Conservation (phyloP, 2,888 invertebrate genomes). For the Andrena bicolor region DNA sequence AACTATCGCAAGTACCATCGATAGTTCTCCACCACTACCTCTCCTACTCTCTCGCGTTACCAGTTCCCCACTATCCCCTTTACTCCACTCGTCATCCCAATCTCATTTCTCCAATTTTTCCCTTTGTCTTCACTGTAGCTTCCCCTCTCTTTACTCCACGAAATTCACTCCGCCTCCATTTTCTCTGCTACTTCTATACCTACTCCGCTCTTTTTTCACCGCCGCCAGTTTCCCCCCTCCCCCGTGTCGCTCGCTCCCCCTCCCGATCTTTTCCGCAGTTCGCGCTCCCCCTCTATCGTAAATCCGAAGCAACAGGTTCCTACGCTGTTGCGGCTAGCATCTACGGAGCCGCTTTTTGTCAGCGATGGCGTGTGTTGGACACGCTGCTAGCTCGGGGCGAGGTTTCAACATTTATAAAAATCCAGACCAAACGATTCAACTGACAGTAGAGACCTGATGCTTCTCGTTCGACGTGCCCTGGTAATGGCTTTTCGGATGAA, state of each 20-base stretch:
- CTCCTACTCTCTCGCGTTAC: constrained; percentile 12
- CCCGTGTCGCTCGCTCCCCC: constrained; percentile 10
- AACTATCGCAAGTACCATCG: too few species aligned
- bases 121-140: not conserved
- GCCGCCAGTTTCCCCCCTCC: constrained; percentile 21
- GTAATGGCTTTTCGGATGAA: constrained; percentile 1
- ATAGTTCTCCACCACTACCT: too few species aligned
- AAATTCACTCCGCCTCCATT: constrained; percentile 9
- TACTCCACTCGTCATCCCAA: constrained; percentile 9
- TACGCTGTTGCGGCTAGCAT: constrained; percentile 68
- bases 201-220: not conserved
- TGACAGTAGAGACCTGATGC: not conserved
- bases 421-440: constrained; percentile 53
- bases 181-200: not conserved
- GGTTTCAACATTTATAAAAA: constrained; percentile 73
- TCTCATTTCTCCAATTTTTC: constrained; percentile 20
- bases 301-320: constrained; percentile 81
- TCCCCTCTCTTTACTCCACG: not conserved
- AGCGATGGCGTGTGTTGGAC: constrained; percentile 35
- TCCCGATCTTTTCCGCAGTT: constrained; percentile 38
- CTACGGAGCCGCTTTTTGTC: constrained; percentile 68
- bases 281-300: constrained; percentile 58
- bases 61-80: not conserved
- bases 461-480: constrained; percentile 31
- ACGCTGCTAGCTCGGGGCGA: constrained; percentile 58